phyloP scores from a whole-genome alignment of 1,140 invertebrate species.

The Drosophila ogumai region DNA sequence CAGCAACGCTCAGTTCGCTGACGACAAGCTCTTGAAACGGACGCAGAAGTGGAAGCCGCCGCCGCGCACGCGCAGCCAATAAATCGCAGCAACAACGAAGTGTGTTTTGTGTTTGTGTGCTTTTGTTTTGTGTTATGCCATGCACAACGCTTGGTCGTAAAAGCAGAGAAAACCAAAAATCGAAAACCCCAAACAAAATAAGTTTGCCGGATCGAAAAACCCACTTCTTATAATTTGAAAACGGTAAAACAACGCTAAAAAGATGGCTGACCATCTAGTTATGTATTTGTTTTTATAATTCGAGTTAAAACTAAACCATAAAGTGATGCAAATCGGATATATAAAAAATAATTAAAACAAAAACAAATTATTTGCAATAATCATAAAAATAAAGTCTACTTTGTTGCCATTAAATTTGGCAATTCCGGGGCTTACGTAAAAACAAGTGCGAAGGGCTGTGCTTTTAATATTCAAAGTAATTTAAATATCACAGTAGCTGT shows the following conservation, averaged over 20 bases:
- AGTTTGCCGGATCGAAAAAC: constrained; percentile 40
- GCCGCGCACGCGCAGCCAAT: constrained; percentile 62
- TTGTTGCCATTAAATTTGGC: constrained; percentile 17
- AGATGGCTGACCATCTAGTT: constrained; percentile 52
- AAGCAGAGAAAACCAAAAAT: constrained; percentile 48
- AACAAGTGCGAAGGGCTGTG: constrained; percentile 37
- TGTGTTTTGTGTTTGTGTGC: constrained; percentile 59
- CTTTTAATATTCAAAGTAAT: constrained; percentile 14
- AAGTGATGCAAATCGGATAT: constrained; percentile 42
- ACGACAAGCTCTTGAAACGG: constrained; percentile 61
- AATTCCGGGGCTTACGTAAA: constrained; percentile 26
- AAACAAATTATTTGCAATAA: constrained; percentile 52
- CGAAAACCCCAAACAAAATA: constrained; percentile 31
- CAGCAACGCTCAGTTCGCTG: constrained; percentile 50
- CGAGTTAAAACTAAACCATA: constrained; percentile 17
- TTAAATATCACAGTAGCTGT: constrained; percentile 7
- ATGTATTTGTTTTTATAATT: constrained; percentile 34
- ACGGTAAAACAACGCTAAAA: constrained; percentile 60
- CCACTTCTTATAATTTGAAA: constrained; percentile 34
- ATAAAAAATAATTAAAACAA: constrained; percentile 66
- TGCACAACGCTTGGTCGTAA: constrained; percentile 43
- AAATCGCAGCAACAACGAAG: constrained; percentile 36
- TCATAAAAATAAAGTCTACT: constrained; percentile 20
- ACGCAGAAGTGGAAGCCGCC: constrained; percentile 46
- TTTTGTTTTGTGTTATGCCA: constrained; percentile 57